Percentiles rank a stretch among this genome's conserved stretches.
Conservation (phyloP, 2,797 vertebrate species). For the Chloroceryle inda region DNA sequence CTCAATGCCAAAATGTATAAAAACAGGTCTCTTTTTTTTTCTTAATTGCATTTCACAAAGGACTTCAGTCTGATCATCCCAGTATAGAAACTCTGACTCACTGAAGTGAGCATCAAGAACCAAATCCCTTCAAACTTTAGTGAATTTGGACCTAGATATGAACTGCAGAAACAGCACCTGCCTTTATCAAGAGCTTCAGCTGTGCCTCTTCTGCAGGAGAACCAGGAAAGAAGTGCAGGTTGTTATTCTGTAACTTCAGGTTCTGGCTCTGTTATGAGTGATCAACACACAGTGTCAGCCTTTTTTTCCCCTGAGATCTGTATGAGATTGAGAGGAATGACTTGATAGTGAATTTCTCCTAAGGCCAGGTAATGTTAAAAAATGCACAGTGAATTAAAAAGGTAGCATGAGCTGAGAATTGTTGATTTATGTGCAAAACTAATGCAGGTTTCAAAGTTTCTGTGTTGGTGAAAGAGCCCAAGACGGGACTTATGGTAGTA, state of each 20-base stretch:
- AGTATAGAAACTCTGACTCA: not conserved
- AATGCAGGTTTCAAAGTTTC: not conserved
- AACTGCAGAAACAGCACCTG: not conserved
- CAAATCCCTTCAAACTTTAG: not conserved
- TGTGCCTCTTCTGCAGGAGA: not conserved
- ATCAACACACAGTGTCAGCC: not conserved
- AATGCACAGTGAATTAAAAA: not conserved
- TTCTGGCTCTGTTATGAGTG: not conserved
- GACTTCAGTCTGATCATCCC: not conserved
- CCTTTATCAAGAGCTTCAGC: not conserved
- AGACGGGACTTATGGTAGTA: not conserved
- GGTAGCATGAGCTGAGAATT: accelerated
- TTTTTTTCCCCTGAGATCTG: not conserved
- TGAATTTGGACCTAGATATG: not conserved
- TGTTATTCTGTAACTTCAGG: not conserved
- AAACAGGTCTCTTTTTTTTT: not conserved
- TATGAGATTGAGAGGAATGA: not conserved
- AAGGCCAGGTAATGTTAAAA: not conserved
- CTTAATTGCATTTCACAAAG: not conserved
- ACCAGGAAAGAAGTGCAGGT: not conserved
- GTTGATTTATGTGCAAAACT: not conserved
- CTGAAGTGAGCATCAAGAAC: not conserved
- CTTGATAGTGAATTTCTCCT: not conserved
- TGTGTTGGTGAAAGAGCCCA: not conserved
- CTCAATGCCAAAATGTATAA: not conserved